Evolutionary conservation across 2,888 invertebrate genomes (phyloP), one percentile per base, ranked within the genome.

Genomic region (Cheilosia variabilis): DNA sequence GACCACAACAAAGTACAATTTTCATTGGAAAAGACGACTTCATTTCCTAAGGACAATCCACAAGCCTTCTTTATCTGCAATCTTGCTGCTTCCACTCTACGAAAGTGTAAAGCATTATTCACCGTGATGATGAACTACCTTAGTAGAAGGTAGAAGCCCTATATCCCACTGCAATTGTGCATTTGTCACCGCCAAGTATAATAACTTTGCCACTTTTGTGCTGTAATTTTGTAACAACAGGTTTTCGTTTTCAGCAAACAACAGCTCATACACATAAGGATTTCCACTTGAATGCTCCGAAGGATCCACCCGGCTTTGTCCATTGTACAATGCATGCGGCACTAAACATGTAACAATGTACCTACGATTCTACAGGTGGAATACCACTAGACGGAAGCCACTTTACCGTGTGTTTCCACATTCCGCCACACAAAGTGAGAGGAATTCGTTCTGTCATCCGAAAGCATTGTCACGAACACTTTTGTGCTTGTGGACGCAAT

Each of bases 161-260:
- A n/a, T 13, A 47, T 52, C 63, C 22, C 37, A 50, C 43, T 50
- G 27, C 60, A 76, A 77, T 45, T 62, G 82, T 78, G 68, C 50
- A 77, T 73, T 82, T 75, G 62, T 31, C 62, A 68, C 57, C 55
- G 63, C 57, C 43, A 65, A 72, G 55, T 43, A 58, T 41, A 68
- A 73, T 45, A 84, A 79, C 71, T 75, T 79, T 84, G 47, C 66
- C 82, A 78, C 62, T 78, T 77, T 72, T 72, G 47, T 65, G 53
- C 37, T 57, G 72, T 57, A 57, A 83, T 57, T 57, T 78, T 66
- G n/a, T 58, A 22, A 84, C 79, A 84, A 79, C 68, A 65, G 58
- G 31, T 68, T 68, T 53, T 65, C 45, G 37, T 37, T 37, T 37
- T 37, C 37, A 37, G 27, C 15, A n/a, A 66, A 83, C 66, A 60